Percentiles rank a stretch among this genome's conserved stretches.
These are phyloP conservation scores for Columbina picui DNA, from an alignment of 2,113 vertebrate species.

Conservation along the genomic window DNA sequence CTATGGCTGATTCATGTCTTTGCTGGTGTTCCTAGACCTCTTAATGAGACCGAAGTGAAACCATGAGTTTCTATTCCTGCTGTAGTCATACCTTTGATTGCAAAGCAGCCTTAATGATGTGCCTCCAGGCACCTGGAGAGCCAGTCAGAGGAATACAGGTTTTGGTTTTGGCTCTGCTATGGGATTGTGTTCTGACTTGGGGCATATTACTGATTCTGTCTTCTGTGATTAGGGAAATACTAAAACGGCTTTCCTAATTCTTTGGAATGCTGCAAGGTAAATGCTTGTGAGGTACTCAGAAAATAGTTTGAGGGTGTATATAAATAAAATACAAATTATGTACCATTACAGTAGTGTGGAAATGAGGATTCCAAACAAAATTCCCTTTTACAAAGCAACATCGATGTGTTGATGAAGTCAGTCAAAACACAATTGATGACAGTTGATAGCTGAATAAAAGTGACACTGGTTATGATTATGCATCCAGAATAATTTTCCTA, in stretches of 20 bases:
- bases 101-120: not conserved
- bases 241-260: not conserved
- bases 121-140: not conserved
- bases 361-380: not conserved
- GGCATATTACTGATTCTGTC: not conserved
- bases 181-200: not conserved
- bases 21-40: not conserved
- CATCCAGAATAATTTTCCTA: not conserved
- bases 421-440: not conserved
- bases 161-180: not conserved
- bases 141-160: rapidly evolving
- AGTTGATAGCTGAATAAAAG: not conserved
- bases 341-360: not conserved
- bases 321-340: not conserved
- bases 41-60: not conserved
- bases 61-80: not conserved
- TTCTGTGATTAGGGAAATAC: not conserved
- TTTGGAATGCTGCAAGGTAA: not conserved
- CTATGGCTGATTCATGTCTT: not conserved
- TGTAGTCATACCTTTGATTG: not conserved
- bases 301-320: not conserved
- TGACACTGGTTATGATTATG: not conserved
- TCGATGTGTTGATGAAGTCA: rapidly evolving
- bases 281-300: not conserved
- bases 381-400: not conserved